Evolutionary conservation across 2,888 invertebrate species (phyloP), one percentile per base, ranked within the genome.

Genomic region (Ypsolopha sequella): DNA sequence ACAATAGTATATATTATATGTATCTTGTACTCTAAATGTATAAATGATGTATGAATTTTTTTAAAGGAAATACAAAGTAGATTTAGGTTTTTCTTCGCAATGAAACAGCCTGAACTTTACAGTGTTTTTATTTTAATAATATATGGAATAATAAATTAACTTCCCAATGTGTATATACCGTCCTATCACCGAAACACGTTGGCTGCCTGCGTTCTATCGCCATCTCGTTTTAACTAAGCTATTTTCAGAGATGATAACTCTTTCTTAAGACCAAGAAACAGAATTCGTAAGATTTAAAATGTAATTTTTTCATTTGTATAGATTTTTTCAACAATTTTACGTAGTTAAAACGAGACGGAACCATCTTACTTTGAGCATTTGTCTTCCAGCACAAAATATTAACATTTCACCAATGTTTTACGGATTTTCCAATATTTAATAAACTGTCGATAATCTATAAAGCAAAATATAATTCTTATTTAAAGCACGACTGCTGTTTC

Each of bases 61-160:
- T n/a, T n/a, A 24, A 24, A 4, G 24, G 24, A 24, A 24, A 24
- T 24, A 24, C 24, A 24, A 4, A 24, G n/a, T n/a, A n/a, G 24
- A 4, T 24, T 24, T 24, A 24, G 4, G 24, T 3, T 24, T 24
- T 43, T 13, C n/a, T 13, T 13, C 51, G 48, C 46, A 79, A 76
- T 79, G 62, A 81, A 80, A 79, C 73, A 75, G 60, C 55, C 44
- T 38, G 58, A 80, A 79, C 78, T 81, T 81, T 81, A 81, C 80
- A 82, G 74, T 73, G 67, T 74, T 81, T 82, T 80, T 76, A 76
- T 77, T 76, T 81, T 80, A 80, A 76, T 48, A 55, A 49, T 79
- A 79, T 80, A 80, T 80, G 79, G 82, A 82, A 84, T 82, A 84
- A 76, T 82, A 80, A 82, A 81, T 79, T 73, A 79, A 75, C 73